These are phyloP conservation scores for Eutrigla gurnardus DNA, from an alignment of 2,797 vertebrate species.

Conservation along the genomic window DNA sequence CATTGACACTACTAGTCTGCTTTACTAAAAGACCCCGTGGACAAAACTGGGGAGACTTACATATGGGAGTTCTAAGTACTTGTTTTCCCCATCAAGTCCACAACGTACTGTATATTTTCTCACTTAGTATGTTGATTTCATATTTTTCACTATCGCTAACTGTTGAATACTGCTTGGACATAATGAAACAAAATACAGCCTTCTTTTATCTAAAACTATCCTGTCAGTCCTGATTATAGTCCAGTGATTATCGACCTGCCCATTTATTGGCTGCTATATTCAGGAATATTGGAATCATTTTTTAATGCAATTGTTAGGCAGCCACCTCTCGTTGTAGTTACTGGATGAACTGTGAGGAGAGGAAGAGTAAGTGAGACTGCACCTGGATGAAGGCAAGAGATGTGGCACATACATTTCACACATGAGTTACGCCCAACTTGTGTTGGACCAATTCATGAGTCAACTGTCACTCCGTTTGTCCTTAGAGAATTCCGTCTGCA, in stretches of 20 bases:
- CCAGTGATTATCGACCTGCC: background rate
- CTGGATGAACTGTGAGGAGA: background rate
- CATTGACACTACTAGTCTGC: background rate
- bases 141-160: slow-evolving; percentile 1
- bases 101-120: background rate
- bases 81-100: background rate
- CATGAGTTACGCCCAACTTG: background rate
- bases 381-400: background rate
- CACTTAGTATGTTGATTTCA: background rate
- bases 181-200: background rate
- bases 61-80: background rate
- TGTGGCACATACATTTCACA: background rate
- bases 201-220: slow-evolving; percentile 1
- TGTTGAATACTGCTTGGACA: background rate
- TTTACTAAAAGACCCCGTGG: slow-evolving; percentile 3
- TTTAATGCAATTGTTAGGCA: too few relatives aligned
- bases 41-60: background rate
- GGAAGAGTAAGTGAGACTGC: background rate
- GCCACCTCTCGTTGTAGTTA: background rate
- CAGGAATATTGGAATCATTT: background rate
- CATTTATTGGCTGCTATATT: background rate
- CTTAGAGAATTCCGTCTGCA: background rate
- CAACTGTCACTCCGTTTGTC: background rate
- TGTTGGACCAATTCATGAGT: background rate
- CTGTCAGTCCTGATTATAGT: background rate